phyloP scores from a whole-genome alignment of 1,140 invertebrate genomes.

The Ceratosolen solmsi region DNA sequence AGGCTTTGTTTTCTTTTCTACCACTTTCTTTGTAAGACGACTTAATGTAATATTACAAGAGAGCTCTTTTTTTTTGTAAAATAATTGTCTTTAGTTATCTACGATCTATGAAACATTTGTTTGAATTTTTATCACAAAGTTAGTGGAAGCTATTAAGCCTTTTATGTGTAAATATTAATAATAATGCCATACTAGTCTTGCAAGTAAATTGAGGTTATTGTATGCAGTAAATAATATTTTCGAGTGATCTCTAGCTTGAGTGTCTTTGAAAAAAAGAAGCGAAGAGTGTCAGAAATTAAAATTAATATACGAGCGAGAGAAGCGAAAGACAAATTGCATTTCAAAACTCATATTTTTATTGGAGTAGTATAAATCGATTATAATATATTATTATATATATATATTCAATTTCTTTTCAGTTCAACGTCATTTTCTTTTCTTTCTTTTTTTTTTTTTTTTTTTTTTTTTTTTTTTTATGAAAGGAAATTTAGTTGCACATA shows the following conservation, averaged over 20 bases:
- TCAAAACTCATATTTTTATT: conserved; percentile 29
- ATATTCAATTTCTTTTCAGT: conserved; percentile 24
- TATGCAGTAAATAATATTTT: conserved; percentile 39
- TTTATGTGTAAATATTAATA: conserved; percentile 5
- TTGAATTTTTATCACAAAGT: not conserved
- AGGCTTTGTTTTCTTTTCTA: conserved; percentile 13
- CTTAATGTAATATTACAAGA: not conserved
- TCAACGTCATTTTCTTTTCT: conserved; percentile 3
- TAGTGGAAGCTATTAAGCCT: not conserved
- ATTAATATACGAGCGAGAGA: not conserved
- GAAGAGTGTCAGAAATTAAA: conserved; percentile 2
- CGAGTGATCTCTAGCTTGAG: conserved; percentile 35
- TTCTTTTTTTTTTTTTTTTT: conserved; percentile 15
- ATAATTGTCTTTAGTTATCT: not conserved
- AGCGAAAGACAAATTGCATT: conserved; percentile 29
- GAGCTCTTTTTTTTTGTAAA: not conserved
- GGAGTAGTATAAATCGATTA: conserved; percentile 3
- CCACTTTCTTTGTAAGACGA: not conserved
- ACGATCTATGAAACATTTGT: not conserved
- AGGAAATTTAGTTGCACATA: conserved; percentile 2
- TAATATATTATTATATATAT: not conserved
- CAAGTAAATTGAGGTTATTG: conserved; percentile 27
- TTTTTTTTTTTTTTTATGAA: conserved; percentile 6
- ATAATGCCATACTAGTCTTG: conserved; percentile 45
- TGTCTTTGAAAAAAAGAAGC: not conserved